Evolutionary conservation across 2,113 vertebrate genomes (phyloP).

Genomic region (Myotis davidii): DNA sequence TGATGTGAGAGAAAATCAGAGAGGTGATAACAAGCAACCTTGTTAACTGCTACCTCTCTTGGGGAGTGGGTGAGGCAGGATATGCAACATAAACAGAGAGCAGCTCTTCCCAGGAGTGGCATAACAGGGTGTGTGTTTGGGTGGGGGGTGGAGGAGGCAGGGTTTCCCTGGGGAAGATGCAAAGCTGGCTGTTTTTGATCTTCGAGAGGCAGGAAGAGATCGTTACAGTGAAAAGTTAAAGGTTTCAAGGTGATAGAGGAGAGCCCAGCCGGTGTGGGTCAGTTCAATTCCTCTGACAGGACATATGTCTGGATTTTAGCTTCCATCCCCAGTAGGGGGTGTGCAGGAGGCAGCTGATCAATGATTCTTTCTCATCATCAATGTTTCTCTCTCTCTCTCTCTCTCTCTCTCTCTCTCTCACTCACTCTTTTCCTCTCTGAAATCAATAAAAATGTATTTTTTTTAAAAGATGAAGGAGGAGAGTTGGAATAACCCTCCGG

Average conservation of each 20-base stretch:
- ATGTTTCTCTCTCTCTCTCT: no score
- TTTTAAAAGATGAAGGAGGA: background rate
- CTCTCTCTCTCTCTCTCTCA: no score
- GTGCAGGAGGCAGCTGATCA: no score
- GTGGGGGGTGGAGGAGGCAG: background rate
- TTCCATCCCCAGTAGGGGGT: no score
- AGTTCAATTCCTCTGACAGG: no score
- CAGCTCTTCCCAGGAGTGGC: background rate
- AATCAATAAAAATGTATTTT: no score
- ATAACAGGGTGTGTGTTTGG: fast-evolving
- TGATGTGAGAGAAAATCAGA: background rate
- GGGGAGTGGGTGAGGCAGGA: background rate
- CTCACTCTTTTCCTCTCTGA: no score
- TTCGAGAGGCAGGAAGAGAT: background rate
- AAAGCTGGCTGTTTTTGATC: background rate
- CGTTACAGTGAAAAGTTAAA: background rate
- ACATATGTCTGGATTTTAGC: no score
- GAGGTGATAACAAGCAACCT: background rate
- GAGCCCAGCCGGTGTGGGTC: background rate
- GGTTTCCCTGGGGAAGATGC: background rate
- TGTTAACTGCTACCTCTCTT: background rate
- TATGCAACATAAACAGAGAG: background rate
- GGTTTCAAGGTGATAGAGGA: background rate
- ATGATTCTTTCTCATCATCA: no score
- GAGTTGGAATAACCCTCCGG: background rate